Evolutionary conservation across 1,140 invertebrate species (phyloP), one percentile per base, ranked within the genome.

Genomic region (Solen grandis): DNA sequence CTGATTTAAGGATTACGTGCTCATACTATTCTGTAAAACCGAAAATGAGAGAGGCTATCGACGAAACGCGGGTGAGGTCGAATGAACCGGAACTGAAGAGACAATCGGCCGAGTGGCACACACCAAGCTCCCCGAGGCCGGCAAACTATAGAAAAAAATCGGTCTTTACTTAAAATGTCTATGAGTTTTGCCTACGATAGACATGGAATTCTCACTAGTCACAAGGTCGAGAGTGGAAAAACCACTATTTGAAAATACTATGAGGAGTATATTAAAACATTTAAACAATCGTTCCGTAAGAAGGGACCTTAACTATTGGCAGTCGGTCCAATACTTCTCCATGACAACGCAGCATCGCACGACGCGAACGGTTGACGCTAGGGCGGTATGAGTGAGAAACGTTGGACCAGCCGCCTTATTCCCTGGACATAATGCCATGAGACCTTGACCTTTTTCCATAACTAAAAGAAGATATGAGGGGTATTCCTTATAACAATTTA

Each of bases 391-490:
- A 46, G 41, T 46, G 41, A 19, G 41, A 46, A 46, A 46, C 8
- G 5, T 31, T 31, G 8, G 14, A 14, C n/a, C 59, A 14, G 3
- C 59, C 59, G 25, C 29, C 31, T 33, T 31, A 29, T 29, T 62
- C n/a, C 16, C 59, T 10, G 25, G 16, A 31, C 29, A 62, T 29
- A 62, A 31, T 22, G 27, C 59, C 59, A 3, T 62, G 2, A 31
- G 59, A 62, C 59, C 10, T 62, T 62, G 59, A n/a, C 59, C 29
- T 62, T 62, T 62, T 62, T 33, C 59, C 59, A 27, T 10, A 62
- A 62, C 59, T 62, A n/a, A 62, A 62, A 31, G 59, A 62, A 62
- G 16, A 62, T 31, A 62, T 62, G 59, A 62, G 59, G 5, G 22
- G 29, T 31, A 62, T 62, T 29, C 31, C 8, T 62, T 14, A 62